phyloP scores from a whole-genome alignment of 2,113 vertebrate species.

The Semicossyphus pulcher region DNA sequence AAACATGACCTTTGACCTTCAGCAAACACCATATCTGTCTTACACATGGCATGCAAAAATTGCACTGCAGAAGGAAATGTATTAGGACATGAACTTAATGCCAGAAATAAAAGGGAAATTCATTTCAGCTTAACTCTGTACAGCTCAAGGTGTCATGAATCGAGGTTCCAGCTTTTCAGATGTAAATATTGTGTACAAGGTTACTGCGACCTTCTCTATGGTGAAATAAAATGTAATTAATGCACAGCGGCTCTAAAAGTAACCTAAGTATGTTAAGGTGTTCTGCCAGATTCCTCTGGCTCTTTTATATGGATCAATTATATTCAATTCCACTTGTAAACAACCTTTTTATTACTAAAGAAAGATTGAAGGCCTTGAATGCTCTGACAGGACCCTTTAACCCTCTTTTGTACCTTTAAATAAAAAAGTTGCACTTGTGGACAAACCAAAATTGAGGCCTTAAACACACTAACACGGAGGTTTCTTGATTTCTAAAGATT shows the following conservation, averaged over 20 bases:
- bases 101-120: not conserved
- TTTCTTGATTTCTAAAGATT: not conserved
- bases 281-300: slow-evolving; percentile 1
- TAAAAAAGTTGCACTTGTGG: not conserved
- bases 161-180: not conserved
- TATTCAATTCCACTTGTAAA: slow-evolving; percentile 12
- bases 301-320: not conserved
- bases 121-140: not conserved
- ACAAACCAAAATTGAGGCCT: not conserved
- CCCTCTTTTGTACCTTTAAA: not conserved
- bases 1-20: slow-evolving; percentile 40
- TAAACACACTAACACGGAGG: not conserved
- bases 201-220: not conserved
- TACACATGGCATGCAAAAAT: not conserved
- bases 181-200: not conserved
- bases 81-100: not conserved
- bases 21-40: slow-evolving; percentile 4
- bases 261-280: slow-evolving; percentile 6
- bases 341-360: not conserved
- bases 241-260: not conserved
- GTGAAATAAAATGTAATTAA: not conserved
- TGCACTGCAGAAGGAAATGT: not conserved
- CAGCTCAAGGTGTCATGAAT: not conserved
- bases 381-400: not conserved
- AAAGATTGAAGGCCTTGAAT: not conserved